Conservation (phyloP, 2,888 invertebrate species). For the Drosophila subsilvestris region DNA sequence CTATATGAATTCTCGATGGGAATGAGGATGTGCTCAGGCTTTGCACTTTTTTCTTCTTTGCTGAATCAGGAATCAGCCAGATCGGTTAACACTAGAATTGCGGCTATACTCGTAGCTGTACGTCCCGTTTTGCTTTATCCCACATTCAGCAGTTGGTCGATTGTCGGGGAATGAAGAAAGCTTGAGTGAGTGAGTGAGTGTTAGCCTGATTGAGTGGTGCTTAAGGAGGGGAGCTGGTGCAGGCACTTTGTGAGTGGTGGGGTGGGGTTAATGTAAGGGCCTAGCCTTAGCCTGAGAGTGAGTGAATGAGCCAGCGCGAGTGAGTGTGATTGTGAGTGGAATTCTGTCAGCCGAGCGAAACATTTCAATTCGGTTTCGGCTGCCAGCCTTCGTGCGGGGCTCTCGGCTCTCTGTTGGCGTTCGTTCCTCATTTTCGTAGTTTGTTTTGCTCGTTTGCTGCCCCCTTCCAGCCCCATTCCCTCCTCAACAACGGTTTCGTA, state of each 20-base stretch:
- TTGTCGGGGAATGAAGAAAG: too few relatives aligned
- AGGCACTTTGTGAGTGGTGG: too few relatives aligned
- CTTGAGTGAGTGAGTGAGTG: not conserved
- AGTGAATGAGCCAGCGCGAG: too few relatives aligned
- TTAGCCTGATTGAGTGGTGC: not conserved
- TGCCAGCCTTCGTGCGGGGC: slow-evolving; percentile 41
- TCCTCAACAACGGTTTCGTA: slow-evolving; percentile 35
- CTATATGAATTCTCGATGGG: too few relatives aligned
- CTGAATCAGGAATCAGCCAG: too few relatives aligned
- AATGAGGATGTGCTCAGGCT: too few relatives aligned
- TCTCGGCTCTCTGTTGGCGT: slow-evolving; percentile 38
- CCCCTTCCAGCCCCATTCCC: not conserved
- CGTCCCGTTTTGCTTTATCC: too few relatives aligned
- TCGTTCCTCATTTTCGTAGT: slow-evolving; percentile 44
- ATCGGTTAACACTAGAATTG: too few relatives aligned
- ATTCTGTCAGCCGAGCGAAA: slow-evolving; percentile 62
- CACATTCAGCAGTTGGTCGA: too few relatives aligned
- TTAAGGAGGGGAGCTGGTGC: not conserved
- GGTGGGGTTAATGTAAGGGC: too few relatives aligned
- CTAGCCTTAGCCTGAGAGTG: not conserved
- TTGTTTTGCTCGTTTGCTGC: slow-evolving; percentile 44
- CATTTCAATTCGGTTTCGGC: slow-evolving; percentile 75
- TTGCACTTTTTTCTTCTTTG: too few relatives aligned
- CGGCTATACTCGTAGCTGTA: too few relatives aligned
- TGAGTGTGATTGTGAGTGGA: slow-evolving; percentile 8